phyloP scores from a whole-genome alignment of 2,888 invertebrate species.

The Furcula furcula region DNA sequence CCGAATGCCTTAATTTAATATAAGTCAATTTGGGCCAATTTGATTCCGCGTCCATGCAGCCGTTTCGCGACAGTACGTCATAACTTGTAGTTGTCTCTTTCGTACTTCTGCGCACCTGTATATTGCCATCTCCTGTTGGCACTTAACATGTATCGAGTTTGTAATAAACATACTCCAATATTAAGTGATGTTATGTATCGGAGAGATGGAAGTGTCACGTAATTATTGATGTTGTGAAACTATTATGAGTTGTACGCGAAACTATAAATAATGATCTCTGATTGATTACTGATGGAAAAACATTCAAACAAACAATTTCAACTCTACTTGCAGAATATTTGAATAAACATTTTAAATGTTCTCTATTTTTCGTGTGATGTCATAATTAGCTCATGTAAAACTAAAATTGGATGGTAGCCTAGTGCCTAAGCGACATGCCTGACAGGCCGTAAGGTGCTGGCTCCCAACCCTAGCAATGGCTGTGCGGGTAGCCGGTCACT shows the following conservation, averaged over 20 bases:
- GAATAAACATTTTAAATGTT: too few species aligned
- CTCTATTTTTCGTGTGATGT: too few species aligned
- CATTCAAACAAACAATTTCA: too few species aligned
- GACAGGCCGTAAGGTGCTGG: too few species aligned
- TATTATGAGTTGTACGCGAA: constrained; percentile 8
- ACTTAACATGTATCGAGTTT: constrained; percentile 34
- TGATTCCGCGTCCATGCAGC: constrained; percentile 70
- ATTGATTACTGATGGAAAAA: too few species aligned
- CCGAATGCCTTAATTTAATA: constrained; percentile 76
- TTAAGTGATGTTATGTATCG: constrained; percentile 16
- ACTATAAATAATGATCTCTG: too few species aligned
- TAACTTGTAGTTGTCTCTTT: constrained; percentile 39
- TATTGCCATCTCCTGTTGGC: constrained; percentile 26
- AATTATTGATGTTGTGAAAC: constrained; percentile 5
- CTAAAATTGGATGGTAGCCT: too few species aligned
- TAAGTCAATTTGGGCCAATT: constrained; percentile 78
- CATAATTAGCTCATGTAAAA: too few species aligned
- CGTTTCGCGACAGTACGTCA: constrained; percentile 47
- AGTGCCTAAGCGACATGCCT: too few species aligned
- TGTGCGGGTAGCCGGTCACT: too few species aligned
- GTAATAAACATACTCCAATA: constrained; percentile 34
- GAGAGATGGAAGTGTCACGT: constrained; percentile 8
- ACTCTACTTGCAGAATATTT: too few species aligned
- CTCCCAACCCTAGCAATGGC: too few species aligned
- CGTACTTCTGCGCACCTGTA: constrained; percentile 20